A percentile compares a stretch with the other conserved stretches of the same genome.
Evolutionary conservation across 2,888 invertebrate genomes (phyloP).

Genomic region (Sesia bembeciformis): DNA sequence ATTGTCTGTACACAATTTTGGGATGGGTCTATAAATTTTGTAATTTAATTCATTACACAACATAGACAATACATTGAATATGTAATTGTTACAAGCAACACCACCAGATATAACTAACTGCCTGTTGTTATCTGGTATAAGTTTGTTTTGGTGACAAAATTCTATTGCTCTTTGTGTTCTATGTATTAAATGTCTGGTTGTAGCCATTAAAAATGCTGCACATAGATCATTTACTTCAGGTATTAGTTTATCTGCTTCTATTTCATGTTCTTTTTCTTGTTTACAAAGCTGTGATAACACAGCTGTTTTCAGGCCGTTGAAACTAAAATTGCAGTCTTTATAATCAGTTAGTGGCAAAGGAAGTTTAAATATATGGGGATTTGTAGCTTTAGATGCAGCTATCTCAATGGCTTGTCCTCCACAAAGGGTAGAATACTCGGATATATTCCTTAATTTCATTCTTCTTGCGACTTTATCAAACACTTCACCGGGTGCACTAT

Average conservation of each 20-base stretch:
- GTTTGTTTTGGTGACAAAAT: slow-evolving; percentile 77
- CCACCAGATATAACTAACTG: slow-evolving; percentile 93
- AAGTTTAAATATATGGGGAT: slow-evolving; percentile 80
- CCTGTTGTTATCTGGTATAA: slow-evolving; percentile 77
- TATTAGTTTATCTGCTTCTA: slow-evolving; percentile 81
- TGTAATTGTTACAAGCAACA: slow-evolving; percentile 93
- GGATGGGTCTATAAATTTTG: slow-evolving; percentile 83
- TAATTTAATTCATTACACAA: slow-evolving; percentile 81
- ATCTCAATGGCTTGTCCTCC: slow-evolving; percentile 92
- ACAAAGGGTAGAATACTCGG: slow-evolving; percentile 81
- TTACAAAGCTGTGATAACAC: slow-evolving; percentile 65
- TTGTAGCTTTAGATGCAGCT: slow-evolving; percentile 80
- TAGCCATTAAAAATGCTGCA: slow-evolving; percentile 84
- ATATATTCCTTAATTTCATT: slow-evolving; percentile 85
- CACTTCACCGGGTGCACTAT: slow-evolving; percentile 94
- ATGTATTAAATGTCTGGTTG: slow-evolving; percentile 86
- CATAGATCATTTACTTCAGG: slow-evolving; percentile 88
- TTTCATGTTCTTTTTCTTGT: slow-evolving; percentile 74
- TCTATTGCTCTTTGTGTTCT: slow-evolving; percentile 90
- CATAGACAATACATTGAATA: slow-evolving; percentile 79
- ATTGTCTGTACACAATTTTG: slow-evolving; percentile 95
- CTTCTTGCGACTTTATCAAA: slow-evolving; percentile 94
- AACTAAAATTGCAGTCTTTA: slow-evolving; percentile 92
- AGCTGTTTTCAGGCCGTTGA: slow-evolving; percentile 86
- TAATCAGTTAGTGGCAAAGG: slow-evolving; percentile 77